Conservation (phyloP, 2,113 vertebrate genomes). For the Protobothrops flavoviridis region DNA sequence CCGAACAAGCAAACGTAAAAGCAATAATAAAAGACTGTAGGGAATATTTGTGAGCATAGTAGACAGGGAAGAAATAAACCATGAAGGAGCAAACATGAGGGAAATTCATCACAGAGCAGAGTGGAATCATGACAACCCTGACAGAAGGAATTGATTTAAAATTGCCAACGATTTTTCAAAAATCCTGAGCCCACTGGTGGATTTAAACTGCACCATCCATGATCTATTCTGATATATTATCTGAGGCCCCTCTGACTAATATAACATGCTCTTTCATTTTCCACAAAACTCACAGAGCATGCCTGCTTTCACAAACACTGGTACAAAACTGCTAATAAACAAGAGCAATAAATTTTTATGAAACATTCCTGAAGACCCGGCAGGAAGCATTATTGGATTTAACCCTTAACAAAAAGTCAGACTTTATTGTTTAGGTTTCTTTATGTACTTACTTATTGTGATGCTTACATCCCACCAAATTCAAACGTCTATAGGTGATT, state of each 20-base stretch:
- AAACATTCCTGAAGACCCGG: background rate
- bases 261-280: background rate
- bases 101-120: slow-evolving; percentile 53
- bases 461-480: background rate
- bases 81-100: slow-evolving; percentile 1
- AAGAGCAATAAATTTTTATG: background rate
- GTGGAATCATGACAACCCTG: slow-evolving; percentile 35
- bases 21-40: slow-evolving; percentile 50
- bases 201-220: background rate
- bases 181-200: background rate
- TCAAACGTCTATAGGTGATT: background rate
- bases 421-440: background rate
- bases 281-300: background rate
- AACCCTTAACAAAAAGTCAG: background rate
- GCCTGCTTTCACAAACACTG: background rate
- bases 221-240: background rate
- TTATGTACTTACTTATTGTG: background rate
- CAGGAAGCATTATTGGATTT: background rate
- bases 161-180: background rate
- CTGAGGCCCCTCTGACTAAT: background rate
- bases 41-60: slow-evolving; percentile 52
- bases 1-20: slow-evolving; percentile 48
- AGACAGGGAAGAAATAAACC: slow-evolving; percentile 3
- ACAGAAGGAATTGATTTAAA: slow-evolving; percentile 43
- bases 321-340: background rate